These are phyloP conservation scores for Euura saliciscinereae DNA, from an alignment of 1,140 invertebrate species.

Conservation along the genomic window DNA sequence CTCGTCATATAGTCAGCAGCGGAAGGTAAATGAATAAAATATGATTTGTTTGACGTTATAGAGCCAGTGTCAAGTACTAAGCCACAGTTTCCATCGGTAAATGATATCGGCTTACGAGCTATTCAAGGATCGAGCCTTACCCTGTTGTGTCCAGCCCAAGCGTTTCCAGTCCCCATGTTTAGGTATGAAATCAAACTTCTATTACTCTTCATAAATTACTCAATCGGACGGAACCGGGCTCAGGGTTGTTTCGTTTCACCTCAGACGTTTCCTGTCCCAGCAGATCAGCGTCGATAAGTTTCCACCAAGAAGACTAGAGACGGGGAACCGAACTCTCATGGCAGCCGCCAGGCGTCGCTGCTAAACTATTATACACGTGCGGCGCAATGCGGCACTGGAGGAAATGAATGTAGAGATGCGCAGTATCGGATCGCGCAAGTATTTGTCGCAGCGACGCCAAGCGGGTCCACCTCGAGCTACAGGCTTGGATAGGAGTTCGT, in stretches of 20 bases:
- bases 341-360: too few relatives aligned
- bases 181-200: slow-evolving; percentile 54
- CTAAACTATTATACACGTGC: too few relatives aligned
- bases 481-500: too few relatives aligned
- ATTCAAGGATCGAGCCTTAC: slow-evolving; percentile 56
- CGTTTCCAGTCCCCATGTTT: slow-evolving; percentile 68
- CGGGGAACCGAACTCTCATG: too few relatives aligned
- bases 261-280: slow-evolving; percentile 3
- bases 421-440: too few relatives aligned
- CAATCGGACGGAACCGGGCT: not conserved
- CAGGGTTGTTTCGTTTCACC: not conserved
- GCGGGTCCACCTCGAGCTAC: too few relatives aligned
- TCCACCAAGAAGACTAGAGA: not conserved
- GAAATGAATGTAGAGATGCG: too few relatives aligned
- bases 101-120: slow-evolving; percentile 44
- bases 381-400: too few relatives aligned
- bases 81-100: slow-evolving; percentile 47
- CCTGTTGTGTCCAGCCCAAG: slow-evolving; percentile 68
- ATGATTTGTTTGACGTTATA: slow-evolving; percentile 29
- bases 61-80: slow-evolving; percentile 48
- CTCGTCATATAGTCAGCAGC: not conserved
- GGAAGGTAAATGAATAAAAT: slow-evolving; percentile 5
- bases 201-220: not conserved
- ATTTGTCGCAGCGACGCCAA: too few relatives aligned
- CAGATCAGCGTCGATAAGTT: not conserved